phyloP scores from a whole-genome alignment of 2,888 invertebrate genomes.

The Agrenia bidenticulata region DNA sequence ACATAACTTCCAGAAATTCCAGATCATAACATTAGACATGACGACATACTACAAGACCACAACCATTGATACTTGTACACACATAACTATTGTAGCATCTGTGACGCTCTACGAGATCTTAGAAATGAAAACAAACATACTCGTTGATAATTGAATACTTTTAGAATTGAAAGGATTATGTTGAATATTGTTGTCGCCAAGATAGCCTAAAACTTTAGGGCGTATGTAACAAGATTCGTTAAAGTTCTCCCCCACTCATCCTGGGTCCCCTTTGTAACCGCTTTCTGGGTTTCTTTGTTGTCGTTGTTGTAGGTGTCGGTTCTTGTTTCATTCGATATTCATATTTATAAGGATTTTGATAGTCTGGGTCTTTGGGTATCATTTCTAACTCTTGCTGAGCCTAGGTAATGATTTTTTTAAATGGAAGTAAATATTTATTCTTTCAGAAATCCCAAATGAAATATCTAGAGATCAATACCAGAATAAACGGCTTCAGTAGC shows the following conservation, averaged over 20 bases:
- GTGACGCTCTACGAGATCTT: too few species aligned
- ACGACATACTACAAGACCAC: too few species aligned
- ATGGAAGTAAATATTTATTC: neutral
- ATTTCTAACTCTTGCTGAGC: slow-evolving; percentile 48
- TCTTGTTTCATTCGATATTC: slow-evolving; percentile 30
- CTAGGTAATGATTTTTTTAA: slow-evolving; percentile 16
- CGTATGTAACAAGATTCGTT: neutral
- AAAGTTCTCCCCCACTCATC: slow-evolving; percentile 39
- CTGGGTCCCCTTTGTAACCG: slow-evolving; percentile 44
- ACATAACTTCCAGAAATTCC: too few species aligned
- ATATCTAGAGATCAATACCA: slow-evolving; percentile 26
- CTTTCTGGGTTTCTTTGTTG: slow-evolving; percentile 46
- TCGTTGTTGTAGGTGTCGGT: slow-evolving; percentile 32
- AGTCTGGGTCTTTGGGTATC: slow-evolving; percentile 43
- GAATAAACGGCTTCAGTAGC: slow-evolving; percentile 37
- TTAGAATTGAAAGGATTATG: too few species aligned
- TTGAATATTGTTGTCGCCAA: too few species aligned
- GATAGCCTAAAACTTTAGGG: too few species aligned
- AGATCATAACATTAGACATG: too few species aligned
- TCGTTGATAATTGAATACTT: too few species aligned
- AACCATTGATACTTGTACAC: too few species aligned
- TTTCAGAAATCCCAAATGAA: neutral
- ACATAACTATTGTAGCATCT: too few species aligned
- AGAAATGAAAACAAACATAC: too few species aligned
- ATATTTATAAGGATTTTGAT: slow-evolving; percentile 45